These are phyloP conservation scores for Entomyzon cyanotis DNA, from an alignment of 2,113 vertebrate species.

Conservation along the genomic window DNA sequence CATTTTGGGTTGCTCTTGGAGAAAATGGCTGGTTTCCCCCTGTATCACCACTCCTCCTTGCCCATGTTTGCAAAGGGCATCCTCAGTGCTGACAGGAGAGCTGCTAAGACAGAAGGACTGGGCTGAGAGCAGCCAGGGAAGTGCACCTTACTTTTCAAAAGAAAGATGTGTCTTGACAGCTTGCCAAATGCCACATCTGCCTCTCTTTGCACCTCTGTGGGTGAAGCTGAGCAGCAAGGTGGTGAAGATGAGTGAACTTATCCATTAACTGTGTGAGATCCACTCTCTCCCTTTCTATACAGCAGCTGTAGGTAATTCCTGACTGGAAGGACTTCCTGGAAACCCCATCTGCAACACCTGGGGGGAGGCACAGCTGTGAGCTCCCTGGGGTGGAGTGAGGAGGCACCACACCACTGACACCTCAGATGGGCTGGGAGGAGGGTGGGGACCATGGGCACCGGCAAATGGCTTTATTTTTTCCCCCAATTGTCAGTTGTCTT, in stretches of 20 bases:
- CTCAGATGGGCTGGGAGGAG: neutral
- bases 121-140: constrained; percentile 28
- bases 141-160: constrained; percentile 37
- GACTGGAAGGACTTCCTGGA: neutral
- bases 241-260: constrained; percentile 25
- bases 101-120: constrained; percentile 44
- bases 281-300: neutral
- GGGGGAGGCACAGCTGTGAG: constrained; percentile 32
- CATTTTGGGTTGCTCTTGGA: neutral
- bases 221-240: constrained; percentile 62
- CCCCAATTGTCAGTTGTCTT: neutral
- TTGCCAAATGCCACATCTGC: constrained; percentile 72
- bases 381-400: neutral
- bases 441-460: neutral
- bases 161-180: constrained; percentile 62
- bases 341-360: constrained; percentile 36
- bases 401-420: neutral
- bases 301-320: constrained; percentile 41
- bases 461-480: neutral
- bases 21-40: neutral
- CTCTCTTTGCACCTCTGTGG: constrained; percentile 68
- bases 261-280: constrained; percentile 47
- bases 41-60: neutral
- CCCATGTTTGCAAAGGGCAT: constrained; percentile 1
- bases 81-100: neutral